Conservation (phyloP, 2,888 invertebrate species). For the Mythimna lalbum region DNA sequence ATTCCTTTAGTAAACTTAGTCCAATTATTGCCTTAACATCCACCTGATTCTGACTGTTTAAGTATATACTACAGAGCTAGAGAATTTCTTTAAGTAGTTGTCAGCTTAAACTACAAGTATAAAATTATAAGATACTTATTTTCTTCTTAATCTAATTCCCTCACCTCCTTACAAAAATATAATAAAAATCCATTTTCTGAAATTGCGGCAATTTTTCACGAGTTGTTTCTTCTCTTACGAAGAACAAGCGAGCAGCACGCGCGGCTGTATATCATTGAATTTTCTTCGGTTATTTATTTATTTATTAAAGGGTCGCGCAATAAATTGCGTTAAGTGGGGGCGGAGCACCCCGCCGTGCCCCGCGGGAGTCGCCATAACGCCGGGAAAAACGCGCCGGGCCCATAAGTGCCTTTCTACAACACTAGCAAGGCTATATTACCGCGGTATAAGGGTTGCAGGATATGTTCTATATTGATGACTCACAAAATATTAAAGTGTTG, state of each 20-base stretch:
- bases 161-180: slow-evolving; percentile 23
- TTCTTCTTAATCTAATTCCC: slow-evolving; percentile 5
- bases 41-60: too few species aligned
- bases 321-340: slow-evolving; percentile 91
- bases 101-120: neutral
- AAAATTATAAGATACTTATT: neutral
- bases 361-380: slow-evolving; percentile 87
- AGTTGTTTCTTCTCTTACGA: slow-evolving; percentile 54
- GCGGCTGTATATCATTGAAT: slow-evolving; percentile 89
- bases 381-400: slow-evolving; percentile 85
- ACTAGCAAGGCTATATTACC: slow-evolving; percentile 80
- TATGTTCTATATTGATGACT: slow-evolving; percentile 58
- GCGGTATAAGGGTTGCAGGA: slow-evolving; percentile 66
- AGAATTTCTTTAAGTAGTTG: too few species aligned
- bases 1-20: too few species aligned
- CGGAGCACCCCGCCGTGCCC: slow-evolving; percentile 86
- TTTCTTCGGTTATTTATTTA: slow-evolving; percentile 90
- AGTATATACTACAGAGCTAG: too few species aligned
- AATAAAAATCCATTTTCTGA: slow-evolving; percentile 61
- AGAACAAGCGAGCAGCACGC: slow-evolving; percentile 75
- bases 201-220: slow-evolving; percentile 80
- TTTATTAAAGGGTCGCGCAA: slow-evolving; percentile 89
- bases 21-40: too few species aligned
- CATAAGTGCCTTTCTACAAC: slow-evolving; percentile 89
- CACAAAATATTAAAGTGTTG: slow-evolving; percentile 47